These are phyloP conservation scores for Tuta absoluta DNA, from an alignment of 2,888 invertebrate species.

Conservation along the genomic window DNA sequence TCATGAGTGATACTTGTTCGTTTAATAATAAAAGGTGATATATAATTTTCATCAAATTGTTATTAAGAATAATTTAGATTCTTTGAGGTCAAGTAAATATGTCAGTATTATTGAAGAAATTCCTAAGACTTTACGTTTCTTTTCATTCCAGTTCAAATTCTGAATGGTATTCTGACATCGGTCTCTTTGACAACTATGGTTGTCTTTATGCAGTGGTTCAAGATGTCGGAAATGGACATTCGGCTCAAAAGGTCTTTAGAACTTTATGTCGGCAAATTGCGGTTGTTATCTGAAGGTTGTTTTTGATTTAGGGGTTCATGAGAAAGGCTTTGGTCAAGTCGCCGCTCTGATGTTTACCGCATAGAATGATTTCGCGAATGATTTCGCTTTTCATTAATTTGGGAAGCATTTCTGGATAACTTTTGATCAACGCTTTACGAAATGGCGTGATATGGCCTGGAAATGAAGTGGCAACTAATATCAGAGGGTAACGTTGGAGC, in stretches of 20 bases:
- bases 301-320: constrained; percentile 26
- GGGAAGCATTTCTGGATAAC: no score
- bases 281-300: constrained; percentile 46
- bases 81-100: constrained; percentile 3
- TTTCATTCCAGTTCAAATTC: constrained; percentile 10
- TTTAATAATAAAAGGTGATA: no score
- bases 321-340: constrained; percentile 12
- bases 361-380: constrained; percentile 6
- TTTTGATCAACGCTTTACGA: no score
- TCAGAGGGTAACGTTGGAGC: no score
- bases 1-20: no score
- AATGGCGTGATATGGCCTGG: no score
- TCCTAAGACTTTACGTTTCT: constrained; percentile 18
- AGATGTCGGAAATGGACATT: constrained; percentile 76
- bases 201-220: constrained; percentile 56
- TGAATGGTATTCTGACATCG: constrained; percentile 58
- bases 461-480: no score
- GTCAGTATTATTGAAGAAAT: constrained; percentile 11
- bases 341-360: constrained; percentile 13
- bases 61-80: neutral
- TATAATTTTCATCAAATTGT: neutral
- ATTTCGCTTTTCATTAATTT: neutral
- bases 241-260: constrained; percentile 60
- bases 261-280: constrained; percentile 65
- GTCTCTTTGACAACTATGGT: constrained; percentile 63